Base-by-base conservation (phyloP, 2,888 invertebrate species). In the Stratiomys singularior region DNA sequence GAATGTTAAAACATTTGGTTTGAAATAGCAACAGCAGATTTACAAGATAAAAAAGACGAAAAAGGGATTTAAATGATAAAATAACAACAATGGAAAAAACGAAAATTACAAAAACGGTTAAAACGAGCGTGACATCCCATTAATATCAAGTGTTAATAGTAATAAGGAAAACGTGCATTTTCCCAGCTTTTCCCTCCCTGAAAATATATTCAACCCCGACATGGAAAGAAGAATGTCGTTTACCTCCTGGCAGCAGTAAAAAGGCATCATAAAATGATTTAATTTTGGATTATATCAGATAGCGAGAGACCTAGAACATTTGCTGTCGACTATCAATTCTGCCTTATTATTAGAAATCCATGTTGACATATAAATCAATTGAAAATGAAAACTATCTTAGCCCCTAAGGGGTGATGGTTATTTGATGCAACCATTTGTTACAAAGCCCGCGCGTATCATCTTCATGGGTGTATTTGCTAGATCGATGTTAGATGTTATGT, bases 341-440 rank as follows among this genome's bases (percentile, higher is more conserved):
- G 21, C 25, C 47, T 69, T n/a, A 69, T 69, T 47, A 46, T 69
- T 13, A 44, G 47, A 44, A 69, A 69, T 47, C 30, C 69, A 69
- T 47, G 69, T 47, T 69, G 69, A 69, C 47, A 47, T 69, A 69
- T 69, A 69, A 69, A 69, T 69, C 69, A 69, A 69, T 69, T 47
- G 46, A 46, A 46, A 47, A 66, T 66, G 66, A 66, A 44, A 44
- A 15, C 63, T 28, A 28, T 63, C 63, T 30, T 4, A 18, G 18
- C 25, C 37, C 18, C 46, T 69, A 69, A 69, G 69, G 69, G 69
- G 25, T 47, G 69, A 46, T 25, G 23, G 2, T 69, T 46, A 37
- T 5, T 5, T 37, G 37, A 37, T 47, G 69, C 47, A 11, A 25
- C 25, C 69, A 69, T 69, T 69, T 69, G 69, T 69, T 69, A 11